Conservation (phyloP, 2,888 invertebrate genomes). For the Ctenicera cuprea region DNA sequence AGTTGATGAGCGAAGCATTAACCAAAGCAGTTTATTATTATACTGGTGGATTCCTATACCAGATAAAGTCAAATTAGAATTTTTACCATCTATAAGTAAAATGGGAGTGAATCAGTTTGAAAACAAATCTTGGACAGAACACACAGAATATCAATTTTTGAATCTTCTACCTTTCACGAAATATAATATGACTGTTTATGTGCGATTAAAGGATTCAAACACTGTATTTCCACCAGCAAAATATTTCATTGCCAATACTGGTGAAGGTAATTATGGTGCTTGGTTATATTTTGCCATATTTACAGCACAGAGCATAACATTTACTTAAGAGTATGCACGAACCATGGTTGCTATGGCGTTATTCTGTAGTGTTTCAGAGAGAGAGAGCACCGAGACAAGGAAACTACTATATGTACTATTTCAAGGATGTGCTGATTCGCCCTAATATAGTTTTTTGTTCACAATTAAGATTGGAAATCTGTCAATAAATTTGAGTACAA, state of each 20-base stretch:
- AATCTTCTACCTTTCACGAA: constrained; percentile 81
- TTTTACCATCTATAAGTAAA: constrained; percentile 81
- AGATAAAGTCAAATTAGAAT: constrained; percentile 74
- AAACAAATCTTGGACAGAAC: constrained; percentile 79
- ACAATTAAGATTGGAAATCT: no score
- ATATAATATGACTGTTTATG: constrained; percentile 89
- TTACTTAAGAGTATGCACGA: no score
- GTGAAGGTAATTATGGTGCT: constrained; percentile 74
- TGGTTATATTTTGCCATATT: background rate
- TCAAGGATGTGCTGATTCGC: no score
- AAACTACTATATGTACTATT: no score
- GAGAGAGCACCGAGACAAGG: no score
- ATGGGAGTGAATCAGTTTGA: constrained; percentile 75
- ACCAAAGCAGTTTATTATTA: constrained; percentile 78
- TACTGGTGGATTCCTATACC: constrained; percentile 78
- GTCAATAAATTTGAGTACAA: no score
- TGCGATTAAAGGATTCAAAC: constrained; percentile 76
- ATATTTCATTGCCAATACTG: constrained; percentile 79
- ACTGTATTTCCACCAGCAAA: constrained; percentile 79
- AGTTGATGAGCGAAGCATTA: constrained; percentile 79
- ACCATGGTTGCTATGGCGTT: no score
- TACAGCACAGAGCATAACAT: no score
- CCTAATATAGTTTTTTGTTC: no score
- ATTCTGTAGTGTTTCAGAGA: no score
- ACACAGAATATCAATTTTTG: constrained; percentile 77